Base-by-base conservation (phyloP, 2,888 invertebrate species). In the Geophilus truncorum region DNA sequence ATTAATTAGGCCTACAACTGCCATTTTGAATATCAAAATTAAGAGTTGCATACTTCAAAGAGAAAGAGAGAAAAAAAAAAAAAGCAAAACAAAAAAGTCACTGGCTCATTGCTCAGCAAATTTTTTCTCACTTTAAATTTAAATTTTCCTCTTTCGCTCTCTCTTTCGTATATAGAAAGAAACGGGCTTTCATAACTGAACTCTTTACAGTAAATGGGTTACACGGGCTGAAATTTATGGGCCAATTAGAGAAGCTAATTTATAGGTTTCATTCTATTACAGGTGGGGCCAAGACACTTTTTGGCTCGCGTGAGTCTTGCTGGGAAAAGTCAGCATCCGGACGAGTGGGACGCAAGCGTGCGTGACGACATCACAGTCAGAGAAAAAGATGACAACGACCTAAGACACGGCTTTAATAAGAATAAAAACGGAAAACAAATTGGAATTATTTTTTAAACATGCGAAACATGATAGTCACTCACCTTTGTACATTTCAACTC, bases 171-270 rank as follows among this genome's bases (percentile, higher is more conserved):
- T 62, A 23, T 18, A 62, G 23, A n/a, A n/a, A 5, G 57, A 62
- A 21, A 5, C 57, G 21, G 21, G 57, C 57, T 62, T 62, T 23
- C 57, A 62, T 62, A 62, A 62, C 57, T 23, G 23, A 62, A 62
- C 57, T 62, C 57, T 62, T 62, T 62, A 62, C 57, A 62, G 57
- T 62, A 62, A 62, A 62, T 62, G 57, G 57, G 57, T 62, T 62
- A 62, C 57, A 62, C 21, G 57, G 21, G 21, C 23, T 62, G 57
- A 62, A 62, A 62, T 62, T 62, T 62, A 62, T 62, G 57, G 57
- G 57, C 57, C 57, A 62, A 62, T 62, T 62, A 62, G 18, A 62
- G 18, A 21, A 62, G 57, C 57, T 62, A 62, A 62, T 62, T 62
- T 62, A 62, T 62, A 62, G 57, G 57, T 62, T 62, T 62, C 57